These are phyloP conservation scores for Microchrysa polita DNA, from an alignment of 2,888 invertebrate genomes.

Conservation along the genomic window DNA sequence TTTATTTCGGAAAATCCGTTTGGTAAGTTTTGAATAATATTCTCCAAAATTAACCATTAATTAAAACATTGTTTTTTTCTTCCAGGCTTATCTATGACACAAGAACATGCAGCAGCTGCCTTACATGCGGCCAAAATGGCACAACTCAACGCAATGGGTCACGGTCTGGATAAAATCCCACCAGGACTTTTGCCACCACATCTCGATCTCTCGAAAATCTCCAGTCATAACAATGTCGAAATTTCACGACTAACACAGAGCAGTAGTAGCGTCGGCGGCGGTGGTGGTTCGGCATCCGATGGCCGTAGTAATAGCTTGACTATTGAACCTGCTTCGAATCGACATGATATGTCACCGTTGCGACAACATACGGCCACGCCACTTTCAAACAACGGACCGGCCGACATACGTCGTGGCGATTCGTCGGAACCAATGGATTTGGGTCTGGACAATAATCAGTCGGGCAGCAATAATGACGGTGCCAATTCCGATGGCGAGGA, in stretches of 20 bases:
- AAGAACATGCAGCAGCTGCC: constrained; percentile 78
- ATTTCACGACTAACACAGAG: constrained; percentile 7
- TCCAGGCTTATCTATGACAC: constrained; percentile 69
- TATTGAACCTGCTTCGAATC: constrained; percentile 60
- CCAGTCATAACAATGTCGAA: constrained; percentile 51
- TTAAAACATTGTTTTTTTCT: constrained; percentile 34
- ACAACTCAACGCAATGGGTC: constrained; percentile 76
- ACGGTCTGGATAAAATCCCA: constrained; percentile 69
- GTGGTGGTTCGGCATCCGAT: constrained; percentile 2
- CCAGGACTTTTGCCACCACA: constrained; percentile 61
- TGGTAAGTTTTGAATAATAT: constrained; percentile 63
- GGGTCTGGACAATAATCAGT: constrained; percentile 61
- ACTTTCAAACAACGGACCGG: constrained; percentile 49
- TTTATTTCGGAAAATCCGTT: constrained; percentile 86
- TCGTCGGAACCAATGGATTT: constrained; percentile 64
- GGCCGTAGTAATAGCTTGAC: constrained; percentile 52
- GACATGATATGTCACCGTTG: constrained; percentile 56
- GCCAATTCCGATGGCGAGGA: constrained; percentile 62
- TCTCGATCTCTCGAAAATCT: constrained; percentile 62
- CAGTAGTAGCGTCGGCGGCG: constrained; percentile 48
- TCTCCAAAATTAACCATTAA: background rate
- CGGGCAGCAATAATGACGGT: constrained; percentile 60
- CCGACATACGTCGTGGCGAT: constrained; percentile 60
- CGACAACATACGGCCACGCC: constrained; percentile 44
- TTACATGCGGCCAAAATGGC: constrained; percentile 82